Evolutionary conservation across 37 sponge, comb jelly and placozoan genomes (phyloP), one percentile per base, ranked within the genome.

Genomic region (Halisarca cf. caerulea): DNA sequence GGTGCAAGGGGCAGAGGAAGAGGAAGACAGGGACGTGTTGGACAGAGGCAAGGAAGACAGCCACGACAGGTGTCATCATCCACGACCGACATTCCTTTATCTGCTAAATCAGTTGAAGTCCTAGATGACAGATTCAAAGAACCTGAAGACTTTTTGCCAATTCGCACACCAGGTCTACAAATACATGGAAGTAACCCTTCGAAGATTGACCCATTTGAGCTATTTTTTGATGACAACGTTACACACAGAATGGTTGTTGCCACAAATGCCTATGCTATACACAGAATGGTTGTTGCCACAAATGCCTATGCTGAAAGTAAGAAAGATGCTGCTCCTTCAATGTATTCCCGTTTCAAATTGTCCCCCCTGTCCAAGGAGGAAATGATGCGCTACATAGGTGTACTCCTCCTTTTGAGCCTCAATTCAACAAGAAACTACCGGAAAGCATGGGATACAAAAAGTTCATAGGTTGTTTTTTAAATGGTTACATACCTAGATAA

Each of bases 181-280:
- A 24, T 66, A 24, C 57, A 11, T 20, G 57, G 17, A 55, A 55
- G 57, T n/a, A 66, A 8, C 28, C 27, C 68, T 25, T 24, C 23
- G 9, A 27, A n/a, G 23, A 18, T 66, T 8, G 68, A 66, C 23
- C 11, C 25, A 17, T 74, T 74, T 24, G 8, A 35, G 6, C 17
- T 36, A 11, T 74, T 36, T 36, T 28, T 74, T 41, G 44, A 74
- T 20, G 41, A 41, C 11, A 41, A 37, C 41, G 44, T 74, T 11
- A 40, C 25, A 74, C 8, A 35, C 7, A 14, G 18, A 9, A n/a
- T 74, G 18, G 77, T 74, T 6, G 21, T 11, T 35, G 41, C 41
- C 77, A 74, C 77, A n/a, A 36, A 74, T 38, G 77, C 20, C 38
- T 20, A 74, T 74, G n/a, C n/a, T n/a, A n/a, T n/a, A 74, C 8